A percentile compares a stretch with the other conserved stretches of the same genome.
These are phyloP conservation scores for Platanista minor DNA, from an alignment of 2,113 vertebrate species.

Conservation along the genomic window DNA sequence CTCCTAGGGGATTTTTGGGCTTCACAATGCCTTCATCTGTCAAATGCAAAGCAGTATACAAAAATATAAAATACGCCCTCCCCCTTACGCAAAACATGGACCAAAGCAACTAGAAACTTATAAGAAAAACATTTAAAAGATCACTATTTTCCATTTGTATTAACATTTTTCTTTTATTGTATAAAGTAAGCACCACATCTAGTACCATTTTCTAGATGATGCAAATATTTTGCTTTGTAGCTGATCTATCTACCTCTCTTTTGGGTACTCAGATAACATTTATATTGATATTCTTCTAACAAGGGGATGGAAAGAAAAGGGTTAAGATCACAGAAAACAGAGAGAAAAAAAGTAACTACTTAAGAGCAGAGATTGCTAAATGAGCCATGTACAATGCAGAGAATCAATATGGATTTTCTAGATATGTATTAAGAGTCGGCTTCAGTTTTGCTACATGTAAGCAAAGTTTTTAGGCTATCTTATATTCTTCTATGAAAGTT, in stretches of 20 bases:
- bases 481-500: neutral
- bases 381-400: neutral
- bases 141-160: neutral
- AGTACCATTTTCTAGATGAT: neutral
- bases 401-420: neutral
- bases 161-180: neutral
- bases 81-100: neutral
- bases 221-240: neutral
- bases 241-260: neutral
- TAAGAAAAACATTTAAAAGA: neutral
- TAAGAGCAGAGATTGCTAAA: neutral
- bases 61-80: neutral
- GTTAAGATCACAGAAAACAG: neutral
- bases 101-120: neutral
- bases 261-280: neutral
- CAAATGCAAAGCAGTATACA: neutral
- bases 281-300: neutral
- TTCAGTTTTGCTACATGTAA: neutral
- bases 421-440: neutral
- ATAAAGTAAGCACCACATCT: neutral
- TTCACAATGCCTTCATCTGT: neutral
- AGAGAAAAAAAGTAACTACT: neutral
- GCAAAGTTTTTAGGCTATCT: slow-evolving; percentile 7
- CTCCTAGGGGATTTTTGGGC: neutral
- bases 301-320: neutral